Conservation (phyloP, 1,140 invertebrate genomes). For the Drosophila kepulauana region DNA sequence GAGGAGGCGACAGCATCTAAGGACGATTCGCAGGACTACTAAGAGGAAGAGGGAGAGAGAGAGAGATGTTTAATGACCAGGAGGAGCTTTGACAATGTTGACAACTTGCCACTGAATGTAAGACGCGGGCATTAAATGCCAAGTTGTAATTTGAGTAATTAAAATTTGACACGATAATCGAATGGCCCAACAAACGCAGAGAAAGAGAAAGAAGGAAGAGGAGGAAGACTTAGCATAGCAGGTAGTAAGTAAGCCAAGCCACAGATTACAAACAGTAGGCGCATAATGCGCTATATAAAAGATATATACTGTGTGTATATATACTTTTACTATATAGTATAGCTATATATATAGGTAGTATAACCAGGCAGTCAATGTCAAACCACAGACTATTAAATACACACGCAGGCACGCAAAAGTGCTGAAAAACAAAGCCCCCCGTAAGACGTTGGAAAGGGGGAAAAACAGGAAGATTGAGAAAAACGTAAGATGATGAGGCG, state of each 20-base stretch:
- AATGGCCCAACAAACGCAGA: conserved; percentile 29
- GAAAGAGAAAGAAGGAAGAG: not conserved
- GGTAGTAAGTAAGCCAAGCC: conserved; percentile 33
- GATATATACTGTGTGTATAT: conserved; percentile 38
- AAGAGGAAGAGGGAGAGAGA: not conserved
- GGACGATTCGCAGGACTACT: not conserved
- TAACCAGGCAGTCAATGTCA: conserved; percentile 75
- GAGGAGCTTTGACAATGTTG: conserved; percentile 67
- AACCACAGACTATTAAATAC: conserved; percentile 82
- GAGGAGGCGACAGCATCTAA: not conserved
- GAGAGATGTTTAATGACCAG: conserved; percentile 71
- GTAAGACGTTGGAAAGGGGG: conserved; percentile 3
- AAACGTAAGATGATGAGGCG: conserved; percentile 31
- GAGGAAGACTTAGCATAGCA: conserved; percentile 6
- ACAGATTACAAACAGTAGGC: conserved; percentile 67
- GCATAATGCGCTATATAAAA: conserved; percentile 55
- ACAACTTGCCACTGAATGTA: conserved; percentile 66
- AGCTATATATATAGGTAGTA: conserved; percentile 32
- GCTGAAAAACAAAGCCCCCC: conserved; percentile 76
- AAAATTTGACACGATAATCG: conserved; percentile 83
- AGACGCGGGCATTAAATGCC: conserved; percentile 73
- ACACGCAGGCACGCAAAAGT: conserved; percentile 80
- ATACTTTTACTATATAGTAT: conserved; percentile 27
- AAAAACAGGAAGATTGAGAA: conserved; percentile 5
- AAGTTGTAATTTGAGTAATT: conserved; percentile 80